Base-by-base conservation (phyloP, 2,888 invertebrate species). In the Limnephilus auricula region DNA sequence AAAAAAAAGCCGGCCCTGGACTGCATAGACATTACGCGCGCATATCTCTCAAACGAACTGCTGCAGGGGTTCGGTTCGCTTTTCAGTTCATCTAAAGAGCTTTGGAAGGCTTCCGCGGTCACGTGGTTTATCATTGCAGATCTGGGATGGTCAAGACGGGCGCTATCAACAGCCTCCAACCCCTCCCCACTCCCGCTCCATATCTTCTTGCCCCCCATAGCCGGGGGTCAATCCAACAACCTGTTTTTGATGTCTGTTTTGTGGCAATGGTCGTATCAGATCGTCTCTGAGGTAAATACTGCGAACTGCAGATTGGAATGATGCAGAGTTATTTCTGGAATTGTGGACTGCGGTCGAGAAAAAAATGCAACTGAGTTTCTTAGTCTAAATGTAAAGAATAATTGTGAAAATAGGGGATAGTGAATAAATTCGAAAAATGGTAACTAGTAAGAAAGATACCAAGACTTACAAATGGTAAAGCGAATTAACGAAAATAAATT, bases 181-280 rank as follows among this genome's bases (percentile, higher is more conserved):
- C 34, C 34, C 82, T 32, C 13, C 5, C 9, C 82, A n/a, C 82
- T 2, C 65, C 15, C 18, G 1, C 65, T 25, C 40, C 40, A 34
- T 5, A 2, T 15, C 45, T 15, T 18, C 25, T n/a, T 6, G 6
- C 50, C 5, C 10, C 3, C 32, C 82, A 25, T 32, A 82, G 80
- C 80, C 80, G 80, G 82, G 32, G 82, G 32, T 34, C 82, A 82
- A 82, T 31, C 82, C 82, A 18, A 37, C 82, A 82, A 82, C 34
- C 82, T 82, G 82, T 82, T 82, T 82, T 82, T 82, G 82, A 82
- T 82, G 82, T 82, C 34, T 82, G 82, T 82, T 82, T 82, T 82
- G 82, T 82, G 82, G 82, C 34, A 32, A 82, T 32, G 82, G 32
- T 32, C 65, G 25, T 82, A 82, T 82, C 82, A 82, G 82, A 82